Evolutionary conservation across 1,140 invertebrate species (phyloP).

Genomic region (Periplaneta americana): DNA sequence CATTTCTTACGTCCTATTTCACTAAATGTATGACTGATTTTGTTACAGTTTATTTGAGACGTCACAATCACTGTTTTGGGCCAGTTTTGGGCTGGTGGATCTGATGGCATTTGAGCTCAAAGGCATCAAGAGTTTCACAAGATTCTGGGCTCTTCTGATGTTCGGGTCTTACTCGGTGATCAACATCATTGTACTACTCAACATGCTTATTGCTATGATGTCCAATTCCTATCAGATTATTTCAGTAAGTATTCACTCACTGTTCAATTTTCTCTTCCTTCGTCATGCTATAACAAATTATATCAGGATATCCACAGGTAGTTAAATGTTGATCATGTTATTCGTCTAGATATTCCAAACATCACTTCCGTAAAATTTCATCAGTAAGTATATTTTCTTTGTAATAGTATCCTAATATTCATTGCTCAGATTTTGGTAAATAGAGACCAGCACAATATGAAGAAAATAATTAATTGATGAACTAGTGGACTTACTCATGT

Average conservation of each 20-base stretch:
- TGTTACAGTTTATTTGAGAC: conserved; percentile 81
- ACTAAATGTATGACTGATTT: not conserved
- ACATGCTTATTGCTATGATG: conserved; percentile 97
- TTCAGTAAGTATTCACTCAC: conserved; percentile 58
- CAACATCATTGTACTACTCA: conserved; percentile 86
- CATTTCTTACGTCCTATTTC: not conserved
- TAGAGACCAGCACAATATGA: too few species aligned
- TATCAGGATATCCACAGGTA: too few species aligned
- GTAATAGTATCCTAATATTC: too few species aligned
- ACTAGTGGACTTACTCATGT: too few species aligned
- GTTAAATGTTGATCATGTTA: too few species aligned
- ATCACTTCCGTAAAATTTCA: too few species aligned
- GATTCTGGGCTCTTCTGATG: conserved; percentile 82
- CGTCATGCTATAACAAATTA: too few species aligned
- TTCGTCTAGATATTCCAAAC: too few species aligned
- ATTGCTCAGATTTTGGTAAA: too few species aligned
- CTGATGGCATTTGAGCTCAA: conserved; percentile 78
- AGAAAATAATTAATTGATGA: too few species aligned
- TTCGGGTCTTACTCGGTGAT: conserved; percentile 88
- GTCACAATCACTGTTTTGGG: conserved; percentile 91
- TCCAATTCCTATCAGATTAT: conserved; percentile 92
- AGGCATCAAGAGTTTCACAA: conserved; percentile 80
- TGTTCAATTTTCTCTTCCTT: not conserved
- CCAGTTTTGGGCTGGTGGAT: conserved; percentile 87
- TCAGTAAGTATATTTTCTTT: too few species aligned